These are phyloP conservation scores for Fopius arisanus DNA, from an alignment of 1,140 invertebrate species.

Conservation along the genomic window DNA sequence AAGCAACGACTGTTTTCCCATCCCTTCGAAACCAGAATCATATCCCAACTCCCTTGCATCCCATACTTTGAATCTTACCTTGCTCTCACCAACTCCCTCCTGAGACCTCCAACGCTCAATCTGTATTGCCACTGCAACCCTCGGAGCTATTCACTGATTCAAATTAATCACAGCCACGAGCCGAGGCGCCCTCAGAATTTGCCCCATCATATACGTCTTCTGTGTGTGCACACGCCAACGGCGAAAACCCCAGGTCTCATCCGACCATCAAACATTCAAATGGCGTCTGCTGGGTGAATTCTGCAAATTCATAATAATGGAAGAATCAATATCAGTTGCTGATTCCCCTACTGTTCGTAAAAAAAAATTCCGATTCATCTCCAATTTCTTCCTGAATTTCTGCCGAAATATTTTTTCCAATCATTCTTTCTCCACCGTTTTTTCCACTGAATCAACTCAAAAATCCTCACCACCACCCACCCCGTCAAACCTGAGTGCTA, in stretches of 20 bases:
- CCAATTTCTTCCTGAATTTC: too few relatives aligned
- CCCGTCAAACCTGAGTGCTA: neutral
- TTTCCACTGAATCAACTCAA: too few relatives aligned
- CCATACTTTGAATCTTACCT: conserved; percentile 21
- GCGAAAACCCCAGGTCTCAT: neutral
- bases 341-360: too few relatives aligned
- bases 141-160: conserved; percentile 61
- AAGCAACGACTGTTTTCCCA: conserved; percentile 44
- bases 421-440: too few relatives aligned
- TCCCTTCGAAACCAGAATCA: conserved; percentile 52
- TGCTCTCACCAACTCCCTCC: neutral
- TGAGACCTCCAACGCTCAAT: conserved; percentile 30
- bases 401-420: too few relatives aligned
- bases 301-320: neutral
- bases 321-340: neutral
- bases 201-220: conserved; percentile 25
- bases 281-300: neutral
- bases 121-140: conserved; percentile 48
- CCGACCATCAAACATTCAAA: conserved; percentile 16
- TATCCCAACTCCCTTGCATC: conserved; percentile 21
- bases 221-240: neutral
- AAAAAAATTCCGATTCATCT: too few relatives aligned
- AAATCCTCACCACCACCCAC: neutral
- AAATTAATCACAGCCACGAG: conserved; percentile 63
- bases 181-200: conserved; percentile 28